Evolutionary conservation across 2,888 invertebrate genomes (phyloP), one percentile per base, ranked within the genome.

Genomic region (Sphinx pinastri): DNA sequence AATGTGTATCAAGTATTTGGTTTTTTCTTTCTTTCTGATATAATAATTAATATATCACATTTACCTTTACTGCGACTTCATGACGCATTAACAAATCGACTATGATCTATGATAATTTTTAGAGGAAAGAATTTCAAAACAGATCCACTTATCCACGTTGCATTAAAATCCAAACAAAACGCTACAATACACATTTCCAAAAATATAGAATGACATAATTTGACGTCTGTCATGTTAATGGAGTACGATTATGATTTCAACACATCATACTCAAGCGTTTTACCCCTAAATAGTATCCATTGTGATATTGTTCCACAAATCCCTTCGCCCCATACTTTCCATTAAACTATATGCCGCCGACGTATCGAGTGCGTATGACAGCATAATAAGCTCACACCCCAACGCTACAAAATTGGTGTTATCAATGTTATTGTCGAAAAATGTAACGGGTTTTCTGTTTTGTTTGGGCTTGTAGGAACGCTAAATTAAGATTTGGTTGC

Each of bases 331-430:
- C 54, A 71, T 38, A 69, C 66, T 68, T 71, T 71, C 57, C 66
- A 71, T 71, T 71, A 71, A 68, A 71, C 68, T 71, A 68, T 79
- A 79, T 82, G 75, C 77, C 78, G 82, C 81, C 82, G 82, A 80
- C 84, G 81, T 83, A 83, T 84, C 83, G 87, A 88, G 87, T 93
- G 93, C 81, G 73, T 82, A 78, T 92, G 93, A 93, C 93, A 92
- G 91, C 80, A 90, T 92, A 93, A 93, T 93, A 85, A 83, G 86
- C 88, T 88, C 84, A 91, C 92, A 87, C 93, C 93, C 92, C 84
- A 82, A 73, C 77, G 77, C 76, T 81, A 74, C 74, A 73, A 87
- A 88, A 88, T 89, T 86, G 84, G 83, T 84, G 86, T 86, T 88
- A 88, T 87, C 81, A 84, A 75, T 82, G 82, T 85, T 84, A 87